Base-by-base conservation (phyloP, 2,113 vertebrate genomes). In the Oplegnathus fasciatus region DNA sequence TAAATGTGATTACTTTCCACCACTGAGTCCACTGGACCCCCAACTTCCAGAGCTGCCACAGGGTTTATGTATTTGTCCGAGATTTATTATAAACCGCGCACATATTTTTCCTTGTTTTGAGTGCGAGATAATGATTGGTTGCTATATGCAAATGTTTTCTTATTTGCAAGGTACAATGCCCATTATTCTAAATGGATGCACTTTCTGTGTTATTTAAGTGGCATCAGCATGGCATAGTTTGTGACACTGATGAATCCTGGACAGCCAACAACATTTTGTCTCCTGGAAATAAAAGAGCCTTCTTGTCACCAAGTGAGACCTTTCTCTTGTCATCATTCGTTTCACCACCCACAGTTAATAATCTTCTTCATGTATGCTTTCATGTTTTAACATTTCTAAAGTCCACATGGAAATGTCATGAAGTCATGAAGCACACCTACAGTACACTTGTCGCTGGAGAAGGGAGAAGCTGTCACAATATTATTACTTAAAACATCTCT, bases 321-420 rank as follows among this genome's bases (percentile, higher is more conserved):
- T 58, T n/a, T 73, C 34, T 62, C 50, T 73, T 69, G 79, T 86
- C 71, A 57, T 34, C 50, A 9, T 71, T 70, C 30, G 37, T 54
- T 48, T 70, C 72, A 74, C 75, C 82, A 76, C 84, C 78, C 79
- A 76, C 61, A 22, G 52, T 54, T 88, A 83, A 81, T 86, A 85
- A 85, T 70, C 73, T 34, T 70, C 78, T 74, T 83, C 86, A 83
- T 83, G 81, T 86, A 57, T 89, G 74, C 61, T 62, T 91, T 88
- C 20, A 70, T 86, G 75, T 84, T 86, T 82, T 75, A 86, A 68
- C 84, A 78, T 91, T 87, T 88, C 55, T 77, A 52, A 85, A 68
- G 77, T 87, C 80, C 61, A 67, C 77, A 74, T 40, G 37, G 67
- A 91, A 93, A 91, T 89, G 80, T 86, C 87, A 83, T n/a, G n/a